Base-by-base conservation (phyloP, 64 coral and sea anemone genomes). In the Orbicella faveolata region DNA sequence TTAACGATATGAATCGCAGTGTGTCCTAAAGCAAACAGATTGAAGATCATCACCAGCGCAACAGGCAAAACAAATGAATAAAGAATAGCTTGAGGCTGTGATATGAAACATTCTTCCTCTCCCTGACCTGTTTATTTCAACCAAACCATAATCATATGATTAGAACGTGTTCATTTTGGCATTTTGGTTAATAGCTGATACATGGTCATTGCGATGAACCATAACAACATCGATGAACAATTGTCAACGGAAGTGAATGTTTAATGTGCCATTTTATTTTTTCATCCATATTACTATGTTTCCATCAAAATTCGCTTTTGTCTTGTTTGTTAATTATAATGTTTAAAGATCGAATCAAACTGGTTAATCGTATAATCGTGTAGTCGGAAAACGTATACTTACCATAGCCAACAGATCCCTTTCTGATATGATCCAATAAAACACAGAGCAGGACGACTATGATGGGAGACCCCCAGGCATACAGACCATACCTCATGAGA, bases 1-100 rank as follows among this genome's bases (percentile, higher is more conserved):
- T 51, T 86, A 12, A 37, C 83, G 19, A 91, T 91, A 39, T 91
- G 80, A 23, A 83, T 25, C 52, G 85, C 37, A 2, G 81, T 91
- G 41, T 84, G 89, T 41, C 54, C 72, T 70, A 91, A 54, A 14
- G 89, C 89, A 55, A 91, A 72, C 18, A 55, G 4, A 82, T 91
- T 91, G 81, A 76, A 91, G 12, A 91, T 41, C 35, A 91, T 35
- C 13, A 91, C 36, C 11, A 91, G 30, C 16, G 36, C 89, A 26
- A 91, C 69, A 26, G 89, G 89, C 36, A 77, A 5, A 61, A 76
- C 79, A 73, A 91, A 36, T 11, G 51, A 39, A 61, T 63, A 91
- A 13, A 91, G 59, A 66, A 80, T 20, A 12, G 89, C 89, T 19
- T 52, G 10, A 15, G 54, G 69, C 34, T 77, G 39, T 14, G 81